phyloP scores from a whole-genome alignment of 2,888 invertebrate species.

The Drosophila nigricruria region DNA sequence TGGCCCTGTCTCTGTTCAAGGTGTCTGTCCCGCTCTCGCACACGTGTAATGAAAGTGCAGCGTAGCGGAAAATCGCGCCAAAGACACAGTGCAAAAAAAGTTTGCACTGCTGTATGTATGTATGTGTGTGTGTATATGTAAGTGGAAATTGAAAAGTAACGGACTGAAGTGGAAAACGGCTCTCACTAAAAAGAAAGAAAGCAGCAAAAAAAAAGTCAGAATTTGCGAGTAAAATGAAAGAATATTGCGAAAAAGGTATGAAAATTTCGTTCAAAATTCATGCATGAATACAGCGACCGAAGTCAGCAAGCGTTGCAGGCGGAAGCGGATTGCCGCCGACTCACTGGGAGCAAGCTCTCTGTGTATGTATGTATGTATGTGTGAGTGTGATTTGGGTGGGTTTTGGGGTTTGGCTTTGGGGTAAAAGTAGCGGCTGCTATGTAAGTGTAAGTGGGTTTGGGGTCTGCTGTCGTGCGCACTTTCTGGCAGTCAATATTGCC shows the following conservation, averaged over 20 bases:
- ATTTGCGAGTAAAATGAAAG: slow-evolving; percentile 44
- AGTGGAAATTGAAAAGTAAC: slow-evolving; percentile 79
- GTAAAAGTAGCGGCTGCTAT: slow-evolving; percentile 13
- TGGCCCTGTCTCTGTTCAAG: slow-evolving; percentile 26
- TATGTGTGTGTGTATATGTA: slow-evolving; percentile 33
- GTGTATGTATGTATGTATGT: neutral
- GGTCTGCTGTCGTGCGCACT: slow-evolving; percentile 74
- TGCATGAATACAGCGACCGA: slow-evolving; percentile 72
- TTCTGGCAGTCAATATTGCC: slow-evolving; percentile 79
- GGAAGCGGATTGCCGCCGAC: slow-evolving; percentile 53
- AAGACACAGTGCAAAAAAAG: slow-evolving; percentile 64
- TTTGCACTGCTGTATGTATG: slow-evolving; percentile 13
- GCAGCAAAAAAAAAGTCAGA: slow-evolving; percentile 17
- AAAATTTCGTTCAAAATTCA: slow-evolving; percentile 78
- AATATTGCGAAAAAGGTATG: slow-evolving; percentile 78
- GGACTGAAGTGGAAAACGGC: slow-evolving; percentile 64
- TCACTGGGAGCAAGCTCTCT: slow-evolving; percentile 22
- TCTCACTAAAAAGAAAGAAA: slow-evolving; percentile 14
- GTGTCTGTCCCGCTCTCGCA: slow-evolving; percentile 37
- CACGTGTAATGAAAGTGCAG: slow-evolving; percentile 75
- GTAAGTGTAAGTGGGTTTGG: slow-evolving; percentile 43
- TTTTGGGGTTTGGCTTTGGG: slow-evolving; percentile 4
- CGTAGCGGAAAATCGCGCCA: slow-evolving; percentile 76
- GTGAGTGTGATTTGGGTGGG: neutral
- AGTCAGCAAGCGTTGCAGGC: slow-evolving; percentile 42